Evolutionary conservation across 1,140 invertebrate species (phyloP), one percentile per base, ranked within the genome.

Genomic region (Drosophila truncata): DNA sequence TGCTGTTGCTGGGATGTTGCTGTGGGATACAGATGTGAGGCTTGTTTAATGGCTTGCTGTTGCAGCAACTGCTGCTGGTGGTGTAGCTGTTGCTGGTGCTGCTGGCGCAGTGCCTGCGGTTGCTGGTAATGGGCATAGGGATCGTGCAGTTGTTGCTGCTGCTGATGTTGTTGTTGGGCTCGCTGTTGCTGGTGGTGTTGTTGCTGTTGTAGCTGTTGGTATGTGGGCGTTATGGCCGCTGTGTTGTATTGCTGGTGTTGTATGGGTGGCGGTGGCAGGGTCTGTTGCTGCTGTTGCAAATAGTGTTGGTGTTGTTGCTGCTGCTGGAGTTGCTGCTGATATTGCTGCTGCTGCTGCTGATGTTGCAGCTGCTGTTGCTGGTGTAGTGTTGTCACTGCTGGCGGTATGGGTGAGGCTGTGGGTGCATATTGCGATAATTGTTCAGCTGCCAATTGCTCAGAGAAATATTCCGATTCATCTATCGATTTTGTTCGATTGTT

Each of bases 401-500:
- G 67, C 73, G 86, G 77, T 84, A 91, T 80, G 57, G 83, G 87
- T 73, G 87, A 79, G 69, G 80, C 82, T 91, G 83, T 91, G 74
- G 91, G 91, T 81, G 91, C 87, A 91, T 93, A 93, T 86, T 93
- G 92, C 81, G 92, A 92, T 44, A 93, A 92, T 84, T 93, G 92
- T 91, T 93, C 92, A 79, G 92, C 92, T 71, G 92, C 92, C 87
- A 93, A 86, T 91, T 92, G 91, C 81, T 93, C 92, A 76, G 92
- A 93, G 83, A 93, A 93, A 83, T 93, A 93, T 86, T 93, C 92
- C 79, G 92, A 93, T 90, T 93, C 92, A 55, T 92, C 91, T 44
- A 16, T 65, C 35, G 42, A 44, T 54, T 52, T 50, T 44, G 2
- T 20, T 60, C 35, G 54, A 18, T 37, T 37, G 33, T 50, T 62